These are phyloP conservation scores for Zosterops japonicus DNA, from an alignment of 2,113 vertebrate genomes.

Conservation along the genomic window DNA sequence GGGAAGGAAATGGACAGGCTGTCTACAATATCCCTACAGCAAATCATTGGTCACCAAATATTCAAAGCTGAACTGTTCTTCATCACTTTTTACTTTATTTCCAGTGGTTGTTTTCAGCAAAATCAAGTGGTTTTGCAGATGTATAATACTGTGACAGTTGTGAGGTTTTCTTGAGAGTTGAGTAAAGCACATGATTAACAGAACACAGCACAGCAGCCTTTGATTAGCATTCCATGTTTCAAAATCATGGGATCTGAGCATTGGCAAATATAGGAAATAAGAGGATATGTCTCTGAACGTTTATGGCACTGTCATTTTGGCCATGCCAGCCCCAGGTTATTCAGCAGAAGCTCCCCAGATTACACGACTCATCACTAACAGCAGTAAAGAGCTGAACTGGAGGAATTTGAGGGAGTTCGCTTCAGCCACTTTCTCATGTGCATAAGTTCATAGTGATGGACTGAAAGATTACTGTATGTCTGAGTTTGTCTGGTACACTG, in stretches of 20 bases:
- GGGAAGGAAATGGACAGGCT: background rate
- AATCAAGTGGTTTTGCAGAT: background rate
- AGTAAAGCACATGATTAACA: background rate
- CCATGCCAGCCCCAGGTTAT: background rate
- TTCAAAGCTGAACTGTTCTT: background rate
- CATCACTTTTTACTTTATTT: background rate
- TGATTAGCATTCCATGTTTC: background rate
- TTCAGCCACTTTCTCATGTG: background rate
- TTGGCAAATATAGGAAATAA: rapidly evolving
- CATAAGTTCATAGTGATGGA: background rate
- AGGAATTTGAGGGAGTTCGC: background rate
- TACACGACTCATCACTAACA: background rate
- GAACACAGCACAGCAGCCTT: background rate
- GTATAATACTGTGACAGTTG: background rate
- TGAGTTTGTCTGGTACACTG: background rate
- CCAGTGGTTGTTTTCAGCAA: background rate
- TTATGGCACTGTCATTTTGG: background rate
- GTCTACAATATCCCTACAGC: background rate
- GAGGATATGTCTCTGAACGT: background rate
- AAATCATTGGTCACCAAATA: background rate
- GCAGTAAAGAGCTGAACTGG: background rate
- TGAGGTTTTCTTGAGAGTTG: background rate
- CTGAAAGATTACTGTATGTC: background rate
- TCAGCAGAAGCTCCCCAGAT: background rate
- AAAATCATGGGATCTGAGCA: background rate